Percentiles rank a stretch among this genome's conserved stretches.
Evolutionary conservation across 2,797 vertebrate species (phyloP).

Genomic region (Rhyacichthys aspro): DNA sequence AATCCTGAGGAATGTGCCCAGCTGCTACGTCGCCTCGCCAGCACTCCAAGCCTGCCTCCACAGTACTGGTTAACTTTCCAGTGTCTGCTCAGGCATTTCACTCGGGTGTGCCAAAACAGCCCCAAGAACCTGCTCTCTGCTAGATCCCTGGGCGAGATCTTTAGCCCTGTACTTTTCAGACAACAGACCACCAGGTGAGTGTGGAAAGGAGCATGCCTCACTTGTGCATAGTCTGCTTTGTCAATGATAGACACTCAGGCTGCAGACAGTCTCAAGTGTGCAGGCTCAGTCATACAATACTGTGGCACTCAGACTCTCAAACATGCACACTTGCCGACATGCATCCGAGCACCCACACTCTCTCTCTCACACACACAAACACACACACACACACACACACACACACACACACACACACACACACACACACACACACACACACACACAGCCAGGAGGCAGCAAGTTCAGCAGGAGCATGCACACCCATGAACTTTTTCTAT

Average conservation of each 20-base stretch:
- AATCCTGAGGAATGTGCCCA: constrained; percentile 89
- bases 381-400: no score
- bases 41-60: constrained; percentile 86
- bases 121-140: constrained; percentile 90
- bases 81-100: constrained; percentile 92
- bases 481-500: constrained; percentile 50
- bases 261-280: constrained; percentile 39
- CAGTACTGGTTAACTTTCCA: constrained; percentile 96
- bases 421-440: no score
- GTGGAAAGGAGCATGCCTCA: constrained; percentile 3
- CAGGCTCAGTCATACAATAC: constrained; percentile 46
- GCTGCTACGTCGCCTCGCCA: constrained; percentile 87
- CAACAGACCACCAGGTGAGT: constrained; percentile 88
- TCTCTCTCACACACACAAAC: no score
- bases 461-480: constrained; percentile 36
- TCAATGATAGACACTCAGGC: constrained; percentile 33
- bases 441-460: constrained; percentile 3
- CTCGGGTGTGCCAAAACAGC: constrained; percentile 87
- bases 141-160: constrained; percentile 90
- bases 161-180: constrained; percentile 91
- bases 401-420: no score
- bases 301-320: constrained; percentile 15
- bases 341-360: constrained; percentile 7
- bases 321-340: constrained; percentile 14
- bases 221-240: constrained; percentile 11